A percentile compares a stretch with the other conserved stretches of the same genome.
Evolutionary conservation across 2,888 invertebrate genomes (phyloP).

Genomic region (Dioctria rufipes): DNA sequence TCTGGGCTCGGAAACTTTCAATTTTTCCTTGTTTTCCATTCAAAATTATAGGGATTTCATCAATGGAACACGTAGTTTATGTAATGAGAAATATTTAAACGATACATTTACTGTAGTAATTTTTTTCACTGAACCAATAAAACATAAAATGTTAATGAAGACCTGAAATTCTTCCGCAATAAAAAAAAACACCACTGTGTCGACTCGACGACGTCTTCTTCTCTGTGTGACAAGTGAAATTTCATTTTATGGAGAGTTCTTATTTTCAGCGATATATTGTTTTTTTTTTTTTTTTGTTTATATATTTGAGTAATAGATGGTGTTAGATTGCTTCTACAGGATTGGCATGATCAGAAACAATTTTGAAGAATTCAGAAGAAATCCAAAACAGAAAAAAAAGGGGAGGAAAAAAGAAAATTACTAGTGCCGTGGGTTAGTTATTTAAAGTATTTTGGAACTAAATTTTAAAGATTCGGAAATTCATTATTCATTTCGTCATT

Average conservation of each 20-base stretch:
- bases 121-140: neutral
- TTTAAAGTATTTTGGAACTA: too few relatives aligned
- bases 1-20: conserved; percentile 9
- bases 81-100: neutral
- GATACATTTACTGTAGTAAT: conserved; percentile 6
- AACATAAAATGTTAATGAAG: conserved; percentile 3
- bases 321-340: too few relatives aligned
- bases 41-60: conserved; percentile 8
- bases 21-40: conserved; percentile 40
- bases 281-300: too few relatives aligned
- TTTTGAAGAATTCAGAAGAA: too few relatives aligned
- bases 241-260: conserved; percentile 16
- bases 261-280: neutral
- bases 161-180: conserved; percentile 12
- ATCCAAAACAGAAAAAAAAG: too few relatives aligned
- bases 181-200: conserved; percentile 31
- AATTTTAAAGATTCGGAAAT: too few relatives aligned
- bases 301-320: neutral
- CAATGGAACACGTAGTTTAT: neutral
- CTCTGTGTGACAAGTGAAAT: neutral
- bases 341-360: too few relatives aligned
- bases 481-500: too few relatives aligned
- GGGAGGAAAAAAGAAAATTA: too few relatives aligned
- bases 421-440: too few relatives aligned
- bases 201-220: neutral